phyloP scores from a whole-genome alignment of 2,888 invertebrate species.

The Macrophya alboannulata region DNA sequence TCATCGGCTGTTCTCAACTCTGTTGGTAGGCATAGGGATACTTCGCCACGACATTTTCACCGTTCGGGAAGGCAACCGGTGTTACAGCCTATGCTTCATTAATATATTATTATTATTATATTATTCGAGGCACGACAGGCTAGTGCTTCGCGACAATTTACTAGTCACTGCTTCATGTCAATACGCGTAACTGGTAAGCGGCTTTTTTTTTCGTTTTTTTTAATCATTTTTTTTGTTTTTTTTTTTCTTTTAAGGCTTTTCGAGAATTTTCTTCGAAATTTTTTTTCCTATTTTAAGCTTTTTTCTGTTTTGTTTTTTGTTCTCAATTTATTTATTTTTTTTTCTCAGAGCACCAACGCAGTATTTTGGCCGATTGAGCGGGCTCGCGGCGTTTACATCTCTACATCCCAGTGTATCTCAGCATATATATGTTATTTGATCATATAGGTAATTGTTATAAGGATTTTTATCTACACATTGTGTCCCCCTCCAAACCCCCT shows the following conservation, averaged over 20 bases:
- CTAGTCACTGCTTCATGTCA: slow-evolving; percentile 73
- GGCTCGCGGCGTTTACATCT: slow-evolving; percentile 76
- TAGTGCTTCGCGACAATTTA: slow-evolving; percentile 68
- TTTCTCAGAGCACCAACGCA: slow-evolving; percentile 73
- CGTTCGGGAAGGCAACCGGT: slow-evolving; percentile 24
- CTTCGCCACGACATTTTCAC: slow-evolving; percentile 48
- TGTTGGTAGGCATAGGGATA: slow-evolving; percentile 57
- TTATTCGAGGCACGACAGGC: slow-evolving; percentile 52
- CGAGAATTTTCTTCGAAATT: not conserved
- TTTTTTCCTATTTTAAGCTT: not conserved
- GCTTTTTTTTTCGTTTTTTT: not conserved
- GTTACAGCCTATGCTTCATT: slow-evolving; percentile 36
- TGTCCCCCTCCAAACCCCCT: not conserved
- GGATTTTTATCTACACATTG: not conserved
- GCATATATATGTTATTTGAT: slow-evolving; percentile 35
- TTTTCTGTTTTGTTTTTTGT: not conserved
- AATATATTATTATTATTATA: slow-evolving; percentile 37
- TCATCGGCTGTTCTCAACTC: slow-evolving; percentile 65
- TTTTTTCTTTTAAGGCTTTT: not conserved
- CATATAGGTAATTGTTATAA: slow-evolving; percentile 47
- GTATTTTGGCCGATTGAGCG: slow-evolving; percentile 78
- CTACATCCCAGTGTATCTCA: slow-evolving; percentile 66
- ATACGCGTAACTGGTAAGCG: slow-evolving; percentile 69
- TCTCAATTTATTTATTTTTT: not conserved
- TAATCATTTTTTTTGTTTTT: not conserved